Base-by-base conservation (phyloP, 2,888 invertebrate species). In the Sabatieria punctata region DNA sequence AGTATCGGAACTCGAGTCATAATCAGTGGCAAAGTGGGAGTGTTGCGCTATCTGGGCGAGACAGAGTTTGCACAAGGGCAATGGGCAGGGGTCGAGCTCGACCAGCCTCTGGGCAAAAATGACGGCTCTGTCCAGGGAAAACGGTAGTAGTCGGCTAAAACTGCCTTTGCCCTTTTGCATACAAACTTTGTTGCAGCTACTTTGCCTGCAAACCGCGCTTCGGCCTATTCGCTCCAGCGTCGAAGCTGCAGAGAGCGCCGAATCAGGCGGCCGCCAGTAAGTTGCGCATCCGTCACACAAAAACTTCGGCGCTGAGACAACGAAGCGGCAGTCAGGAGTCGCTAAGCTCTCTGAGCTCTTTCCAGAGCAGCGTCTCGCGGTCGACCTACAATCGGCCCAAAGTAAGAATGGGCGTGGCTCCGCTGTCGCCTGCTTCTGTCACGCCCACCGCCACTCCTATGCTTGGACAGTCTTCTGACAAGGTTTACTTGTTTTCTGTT, bases 61-160 rank as follows among this genome's bases (percentile, higher is more conserved):
- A 64, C 69, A 45, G 66, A 68, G 49, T 70, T 71, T 33, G 88
- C 91, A 1, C 68, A 78, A 30, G 93, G 93, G 30, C 78, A 85
- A 57, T 93, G 91, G 91, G 89, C 84, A 51, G 93, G 93, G 23
- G 81, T 95, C 21, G 89, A 93, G 67, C 73, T 95, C 55, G 89
- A 91, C 65, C 86, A 89, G 54, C 79, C 85, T 1, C 71, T 80
- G 49, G 95, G 95, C 45, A 93, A 93, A 71, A 93, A 95, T 68
- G 89, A 95, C 64, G 93, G 95, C 48, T 79, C 84, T 43, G 86
- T 93, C 27, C 83, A 79, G 54, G 88, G 85, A 48, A 80, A 79
- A 69, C 82, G 85, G 89, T 89, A 67, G 58, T n/a, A n/a, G n/a
- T n/a, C n/a, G n/a, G n/a, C n/a, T n/a, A 30, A 30, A 15, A 11